Evolutionary conservation across 1,140 invertebrate genomes (phyloP).

Genomic region (Rhagoletis zephyria): DNA sequence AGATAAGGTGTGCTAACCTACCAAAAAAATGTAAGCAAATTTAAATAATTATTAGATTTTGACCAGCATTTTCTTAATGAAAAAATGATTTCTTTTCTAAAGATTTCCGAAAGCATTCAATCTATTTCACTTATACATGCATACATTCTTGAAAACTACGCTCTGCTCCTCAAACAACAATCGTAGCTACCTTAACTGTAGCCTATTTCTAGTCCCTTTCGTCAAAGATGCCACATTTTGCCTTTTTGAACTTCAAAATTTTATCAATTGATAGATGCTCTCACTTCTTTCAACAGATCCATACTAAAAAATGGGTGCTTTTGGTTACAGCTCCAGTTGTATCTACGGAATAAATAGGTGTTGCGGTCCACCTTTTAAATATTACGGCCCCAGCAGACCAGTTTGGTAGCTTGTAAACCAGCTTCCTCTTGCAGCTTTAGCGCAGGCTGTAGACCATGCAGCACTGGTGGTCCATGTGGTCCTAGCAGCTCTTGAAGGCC

Average conservation of each 20-base stretch:
- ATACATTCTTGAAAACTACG: neutral
- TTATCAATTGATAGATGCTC: no score
- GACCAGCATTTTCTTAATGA: no score
- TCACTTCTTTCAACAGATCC: neutral
- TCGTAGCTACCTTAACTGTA: neutral
- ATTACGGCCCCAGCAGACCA: neutral
- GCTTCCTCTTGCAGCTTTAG: no score
- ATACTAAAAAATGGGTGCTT: neutral
- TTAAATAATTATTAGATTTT: no score
- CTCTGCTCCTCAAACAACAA: neutral
- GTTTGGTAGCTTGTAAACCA: neutral
- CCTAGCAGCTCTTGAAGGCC: neutral
- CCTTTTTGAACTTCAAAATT: no score
- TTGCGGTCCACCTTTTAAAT: neutral
- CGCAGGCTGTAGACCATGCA: neutral
- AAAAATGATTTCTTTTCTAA: no score
- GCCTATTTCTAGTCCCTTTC: neutral
- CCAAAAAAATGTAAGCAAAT: no score
- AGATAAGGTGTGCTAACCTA: no score
- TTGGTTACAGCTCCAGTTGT: neutral
- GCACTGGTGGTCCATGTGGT: neutral
- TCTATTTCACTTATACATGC: no score
- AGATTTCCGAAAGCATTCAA: no score
- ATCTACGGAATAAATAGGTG: neutral
- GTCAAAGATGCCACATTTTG: neutral